These are phyloP conservation scores for Muscidifurax raptorellus DNA, from an alignment of 1,140 invertebrate genomes.

Conservation along the genomic window DNA sequence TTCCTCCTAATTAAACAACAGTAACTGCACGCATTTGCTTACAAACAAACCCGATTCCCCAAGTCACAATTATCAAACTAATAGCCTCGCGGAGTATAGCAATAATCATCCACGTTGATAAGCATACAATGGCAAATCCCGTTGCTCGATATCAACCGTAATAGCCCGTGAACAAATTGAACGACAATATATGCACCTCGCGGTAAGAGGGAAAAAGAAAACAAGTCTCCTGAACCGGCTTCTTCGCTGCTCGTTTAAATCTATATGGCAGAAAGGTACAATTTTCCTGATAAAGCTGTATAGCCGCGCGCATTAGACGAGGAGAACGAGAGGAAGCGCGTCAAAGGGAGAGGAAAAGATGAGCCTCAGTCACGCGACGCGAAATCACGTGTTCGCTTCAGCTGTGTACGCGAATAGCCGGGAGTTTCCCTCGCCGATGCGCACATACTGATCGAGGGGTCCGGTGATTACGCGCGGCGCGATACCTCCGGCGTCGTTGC, in stretches of 20 bases:
- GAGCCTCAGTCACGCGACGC: not conserved
- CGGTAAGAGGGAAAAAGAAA: not conserved
- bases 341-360: not conserved
- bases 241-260: not conserved
- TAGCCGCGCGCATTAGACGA: not conserved
- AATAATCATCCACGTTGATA: not conserved
- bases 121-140: not conserved
- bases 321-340: not conserved
- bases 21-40: not conserved
- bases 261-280: not conserved
- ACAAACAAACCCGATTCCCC: not conserved
- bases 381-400: not conserved
- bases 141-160: not conserved
- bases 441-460: not conserved
- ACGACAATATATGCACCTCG: no score
- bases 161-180: no score
- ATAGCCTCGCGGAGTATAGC: no score
- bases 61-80: not conserved
- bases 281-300: not conserved
- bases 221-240: not conserved
- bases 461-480: not conserved
- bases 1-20: not conserved
- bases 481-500: not conserved
- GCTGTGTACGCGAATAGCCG: not conserved
- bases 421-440: not conserved